Evolutionary conservation across 2,888 invertebrate species (phyloP), one percentile per base, ranked within the genome.

Genomic region (Mamestra brassicae): DNA sequence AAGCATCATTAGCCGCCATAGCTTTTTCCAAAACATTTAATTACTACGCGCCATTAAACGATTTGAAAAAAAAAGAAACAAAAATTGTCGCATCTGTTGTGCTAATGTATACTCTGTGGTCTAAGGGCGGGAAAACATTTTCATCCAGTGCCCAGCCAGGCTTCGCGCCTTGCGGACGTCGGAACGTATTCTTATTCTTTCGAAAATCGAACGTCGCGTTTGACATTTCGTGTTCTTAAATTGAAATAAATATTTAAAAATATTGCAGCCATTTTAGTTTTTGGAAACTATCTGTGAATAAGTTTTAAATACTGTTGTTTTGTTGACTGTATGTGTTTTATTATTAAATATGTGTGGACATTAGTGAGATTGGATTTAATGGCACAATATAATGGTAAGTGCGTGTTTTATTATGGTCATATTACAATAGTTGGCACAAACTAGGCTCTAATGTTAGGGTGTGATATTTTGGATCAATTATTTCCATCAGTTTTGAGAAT

Each of bases 71-170:
- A 80, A 75, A 58, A 64, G 71, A 81, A 79, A 45, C 11, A 47
- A 47, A 81, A 81, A 80, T 62, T 84, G 86, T 86, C 88, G 77
- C 84, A 80, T 89, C 89, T 90, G 83, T 84, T 84, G 71, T 82
- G 78, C 66, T 76, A 72, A 86, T 81, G 80, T 80, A 84, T 92
- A 89, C 83, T 93, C 93, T 92, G 83, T 91, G 91, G 79, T 84
- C 75, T 85, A 86, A 93, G 93, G 94, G 94, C 93, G 93, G 93
- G 94, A 94, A 94, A 93, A 87, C 86, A 84, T 90, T 92, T 90
- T 86, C 90, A 89, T 76, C 80, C 86, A 95, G 95, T 95, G 90
- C 91, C 89, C 92, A 90, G 89, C 89, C 84, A 88, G 91, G 91
- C 91, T 85, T 88, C 89, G 89, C 88, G 92, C 90, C 85, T 87